Base-by-base conservation (phyloP, 2,113 vertebrate species). In the Sander lucioperca region DNA sequence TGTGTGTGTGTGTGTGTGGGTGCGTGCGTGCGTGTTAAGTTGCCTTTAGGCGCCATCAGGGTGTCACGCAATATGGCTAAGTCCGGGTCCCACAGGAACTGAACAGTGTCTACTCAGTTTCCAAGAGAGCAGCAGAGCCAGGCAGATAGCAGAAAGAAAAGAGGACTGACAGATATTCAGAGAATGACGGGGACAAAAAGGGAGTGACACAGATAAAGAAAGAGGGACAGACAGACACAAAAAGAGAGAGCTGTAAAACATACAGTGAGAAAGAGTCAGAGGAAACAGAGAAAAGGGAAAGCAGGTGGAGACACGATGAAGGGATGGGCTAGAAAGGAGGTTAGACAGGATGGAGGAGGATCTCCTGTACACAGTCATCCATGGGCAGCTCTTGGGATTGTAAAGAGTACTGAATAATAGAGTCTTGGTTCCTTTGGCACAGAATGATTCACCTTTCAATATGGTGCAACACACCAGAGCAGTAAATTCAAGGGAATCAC, bases 41-140 rank as follows among this genome's bases (percentile, higher is more conserved):
- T 90, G 77, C 74, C 75, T 82, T 84, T 68, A 85, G 91, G 85
- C 84, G 78, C 89, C 90, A 89, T 87, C 48, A 23, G 51, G 77
- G 74, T 80, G 90, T 88, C 91, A 93, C 89, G 86, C 73, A 90
- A 90, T 89, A 89, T 71, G 84, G 77, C 79, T 86, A 45, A 83
- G 62, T 56, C 66, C 27, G 7, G 51, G 57, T 89, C 87, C 66
- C 86, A 77, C 56, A 87, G 89, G 83, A 86, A 72, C 75, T 81
- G 54, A 86, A 86, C 45, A 67, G 78, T 80, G 77, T 87, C 85
- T 86, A 63, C 86, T 88, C 86, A 68, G 89, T 88, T 90, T 94
- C 87, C 51, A 76, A 81, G 66, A 88, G 84, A 85, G 82, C 84
- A 90, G 81, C 88, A 85, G 51, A 85, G 74, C 33, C 71, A 75